phyloP scores from a whole-genome alignment of 2,888 invertebrate species.

The Meghimatium bilineatum region DNA sequence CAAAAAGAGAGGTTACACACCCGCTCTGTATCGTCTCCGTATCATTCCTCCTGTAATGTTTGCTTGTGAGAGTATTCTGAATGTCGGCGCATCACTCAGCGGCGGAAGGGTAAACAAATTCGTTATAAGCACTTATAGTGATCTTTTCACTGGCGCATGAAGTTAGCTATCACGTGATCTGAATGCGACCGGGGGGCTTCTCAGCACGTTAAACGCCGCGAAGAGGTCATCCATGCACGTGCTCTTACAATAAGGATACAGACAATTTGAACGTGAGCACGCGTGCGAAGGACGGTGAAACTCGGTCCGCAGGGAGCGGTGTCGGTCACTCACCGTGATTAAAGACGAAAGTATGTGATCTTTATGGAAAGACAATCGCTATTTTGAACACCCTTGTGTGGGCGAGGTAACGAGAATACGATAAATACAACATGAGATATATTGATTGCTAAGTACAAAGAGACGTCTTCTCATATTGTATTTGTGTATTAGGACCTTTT shows the following conservation, averaged over 20 bases:
- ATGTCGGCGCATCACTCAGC: slow-evolving; percentile 30
- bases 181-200: slow-evolving; percentile 42
- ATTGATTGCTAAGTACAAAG: too few relatives aligned
- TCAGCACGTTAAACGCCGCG: slow-evolving; percentile 38
- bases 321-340: slow-evolving; percentile 35
- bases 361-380: not conserved
- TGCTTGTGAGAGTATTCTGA: slow-evolving; percentile 17
- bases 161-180: slow-evolving; percentile 27
- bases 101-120: slow-evolving; percentile 34
- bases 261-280: slow-evolving; percentile 21
- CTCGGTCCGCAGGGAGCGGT: slow-evolving; percentile 19
- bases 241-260: slow-evolving; percentile 27
- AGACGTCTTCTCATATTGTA: too few relatives aligned
- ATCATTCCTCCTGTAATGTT: slow-evolving; percentile 18
- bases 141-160: slow-evolving; percentile 42
- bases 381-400: not conserved
- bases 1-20: slow-evolving; percentile 29
- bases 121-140: slow-evolving; percentile 13
- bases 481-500: too few relatives aligned
- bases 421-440: too few relatives aligned
- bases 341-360: slow-evolving; percentile 18
- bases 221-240: slow-evolving; percentile 44
- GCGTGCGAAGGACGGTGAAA: slow-evolving; percentile 24
- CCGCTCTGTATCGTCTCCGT: slow-evolving; percentile 2
- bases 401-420: too few relatives aligned